Evolutionary conservation across 2,797 vertebrate species (phyloP), one percentile per base, ranked within the genome.

Genomic region (Sebastes nivosus): DNA sequence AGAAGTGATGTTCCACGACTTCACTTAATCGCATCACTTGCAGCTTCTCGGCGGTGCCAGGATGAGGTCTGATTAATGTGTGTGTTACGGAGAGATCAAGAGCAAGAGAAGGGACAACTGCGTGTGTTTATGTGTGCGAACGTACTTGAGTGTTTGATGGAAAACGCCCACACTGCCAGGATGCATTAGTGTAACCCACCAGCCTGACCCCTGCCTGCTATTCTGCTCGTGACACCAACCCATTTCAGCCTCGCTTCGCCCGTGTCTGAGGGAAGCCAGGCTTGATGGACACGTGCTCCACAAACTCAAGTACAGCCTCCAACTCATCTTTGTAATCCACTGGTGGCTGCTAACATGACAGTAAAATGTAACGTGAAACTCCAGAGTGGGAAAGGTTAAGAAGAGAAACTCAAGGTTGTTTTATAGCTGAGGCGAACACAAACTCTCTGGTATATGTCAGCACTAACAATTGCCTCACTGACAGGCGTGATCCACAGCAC

Each of bases 161-260:
- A 89, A 92, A 93, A 92, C 85, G 74, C 72, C 85, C 69, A 71
- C 67, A 50, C 77, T 93, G 92, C 90, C 91, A 91, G 79, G 82
- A 82, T 77, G 80, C 74, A 92, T 93, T 88, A 93, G 83, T 59
- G 79, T 85, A 85, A 90, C 72, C 52, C 55, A 80, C 52, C 80
- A 80, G 77, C 79, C 67, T 87, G 88, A 89, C 87, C 88, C 76
- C 66, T 65, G 82, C 54, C 55, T 65, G 69, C 67, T 72, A 68
- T 79, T 80, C 77, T 36, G 74, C 68, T 64, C 25, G 5, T 81
- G 82, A 86, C 73, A 76, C 32, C 30, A 65, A 77, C 55, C 57
- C 12, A 22, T 78, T 85, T 74, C 77, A 86, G 73, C 75, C 72
- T 57, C 69, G 77, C 87, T 70, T 83, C 58, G 42, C 64, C 59